phyloP scores from a whole-genome alignment of 1,140 invertebrate species.

The Brachionus asplanchnoidis region DNA sequence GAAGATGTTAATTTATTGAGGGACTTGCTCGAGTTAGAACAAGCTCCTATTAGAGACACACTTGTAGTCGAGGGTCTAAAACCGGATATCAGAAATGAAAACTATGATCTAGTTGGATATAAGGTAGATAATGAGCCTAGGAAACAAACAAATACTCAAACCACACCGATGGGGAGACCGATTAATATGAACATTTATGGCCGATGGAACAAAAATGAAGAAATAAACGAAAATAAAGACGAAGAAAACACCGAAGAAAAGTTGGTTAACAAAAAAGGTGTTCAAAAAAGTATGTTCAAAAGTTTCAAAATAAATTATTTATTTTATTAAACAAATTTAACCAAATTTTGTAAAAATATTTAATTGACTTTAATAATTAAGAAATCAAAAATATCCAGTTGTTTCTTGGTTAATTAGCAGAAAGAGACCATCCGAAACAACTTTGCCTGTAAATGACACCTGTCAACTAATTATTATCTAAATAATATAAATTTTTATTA shows the following conservation, averaged over 20 bases:
- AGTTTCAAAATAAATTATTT: no score
- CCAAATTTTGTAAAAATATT: no score
- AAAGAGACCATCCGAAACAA: no score
- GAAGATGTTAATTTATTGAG: background rate
- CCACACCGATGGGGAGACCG: constrained; percentile 24
- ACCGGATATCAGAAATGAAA: constrained; percentile 2
- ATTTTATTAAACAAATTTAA: no score
- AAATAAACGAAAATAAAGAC: background rate
- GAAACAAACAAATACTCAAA: constrained; percentile 29
- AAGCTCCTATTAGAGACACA: background rate
- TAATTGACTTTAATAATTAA: no score
- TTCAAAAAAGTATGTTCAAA: no score
- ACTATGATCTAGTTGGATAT: background rate
- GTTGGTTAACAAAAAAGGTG: background rate
- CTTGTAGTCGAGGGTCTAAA: background rate
- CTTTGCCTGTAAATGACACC: no score
- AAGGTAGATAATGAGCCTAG: background rate
- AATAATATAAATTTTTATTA: no score
- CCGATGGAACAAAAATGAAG: background rate
- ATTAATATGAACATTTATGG: background rate
- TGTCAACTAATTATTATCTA: no score
- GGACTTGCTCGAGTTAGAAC: constrained; percentile 2
- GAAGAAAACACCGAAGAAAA: background rate
- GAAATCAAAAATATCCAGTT: no score
- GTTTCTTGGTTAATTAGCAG: no score